A percentile compares a stretch with the other conserved stretches of the same genome.
Evolutionary conservation across 1,140 invertebrate genomes (phyloP).

Genomic region (Propsilocerus akamusi): DNA sequence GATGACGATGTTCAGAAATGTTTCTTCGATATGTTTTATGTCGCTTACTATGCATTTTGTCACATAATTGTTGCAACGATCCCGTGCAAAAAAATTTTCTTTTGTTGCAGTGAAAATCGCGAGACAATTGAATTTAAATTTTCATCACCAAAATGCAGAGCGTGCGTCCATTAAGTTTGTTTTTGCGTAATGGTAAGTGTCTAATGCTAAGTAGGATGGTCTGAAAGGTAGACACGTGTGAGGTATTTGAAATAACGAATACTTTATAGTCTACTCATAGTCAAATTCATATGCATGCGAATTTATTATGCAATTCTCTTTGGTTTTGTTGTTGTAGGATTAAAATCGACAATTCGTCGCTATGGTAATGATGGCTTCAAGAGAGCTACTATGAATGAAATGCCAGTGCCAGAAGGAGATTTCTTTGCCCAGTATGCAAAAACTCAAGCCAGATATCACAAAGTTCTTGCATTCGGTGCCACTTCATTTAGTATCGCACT

Average conservation of each 20-base stretch:
- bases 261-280: background rate
- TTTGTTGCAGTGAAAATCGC: background rate
- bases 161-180: background rate
- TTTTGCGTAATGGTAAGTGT: background rate
- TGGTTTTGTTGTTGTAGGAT: background rate
- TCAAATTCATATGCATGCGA: too few relatives aligned
- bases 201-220: too few relatives aligned
- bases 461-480: slow-evolving; percentile 39
- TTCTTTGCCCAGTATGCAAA: slow-evolving; percentile 47
- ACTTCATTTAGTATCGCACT: background rate
- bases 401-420: slow-evolving; percentile 48
- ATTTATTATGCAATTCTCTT: background rate
- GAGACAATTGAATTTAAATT: background rate
- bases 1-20: background rate
- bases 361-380: slow-evolving; percentile 19
- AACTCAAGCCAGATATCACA: slow-evolving; percentile 45
- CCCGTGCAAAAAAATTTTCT: background rate
- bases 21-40: too few relatives aligned
- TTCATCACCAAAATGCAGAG: background rate
- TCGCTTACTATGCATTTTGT: too few relatives aligned
- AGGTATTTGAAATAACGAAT: background rate
- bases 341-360: slow-evolving; percentile 2
- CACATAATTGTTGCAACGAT: background rate
- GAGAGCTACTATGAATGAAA: slow-evolving; percentile 42
- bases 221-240: too few relatives aligned